Percentiles rank a stretch among this genome's conserved stretches.
Evolutionary conservation across 2,797 vertebrate genomes (phyloP).

Genomic region (Sebastes iracundus): DNA sequence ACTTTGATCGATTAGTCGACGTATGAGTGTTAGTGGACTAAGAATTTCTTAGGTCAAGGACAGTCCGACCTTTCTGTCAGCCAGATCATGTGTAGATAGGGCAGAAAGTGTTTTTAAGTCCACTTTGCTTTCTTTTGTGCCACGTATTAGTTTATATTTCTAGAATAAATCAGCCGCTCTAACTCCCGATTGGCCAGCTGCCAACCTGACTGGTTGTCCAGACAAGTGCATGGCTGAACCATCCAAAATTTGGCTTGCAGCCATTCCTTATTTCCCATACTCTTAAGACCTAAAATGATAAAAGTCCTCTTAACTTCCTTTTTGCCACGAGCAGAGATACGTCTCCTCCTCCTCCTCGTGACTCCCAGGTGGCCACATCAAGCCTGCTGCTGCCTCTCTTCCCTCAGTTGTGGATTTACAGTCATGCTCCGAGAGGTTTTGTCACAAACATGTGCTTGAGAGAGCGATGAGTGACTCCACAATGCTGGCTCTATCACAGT

Average conservation of each 20-base stretch:
- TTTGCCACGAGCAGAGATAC: neutral
- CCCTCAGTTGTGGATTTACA: conserved; percentile 53
- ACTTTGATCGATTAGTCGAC: too few species aligned
- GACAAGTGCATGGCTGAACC: conserved; percentile 5
- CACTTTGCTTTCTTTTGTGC: neutral
- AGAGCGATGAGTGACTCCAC: conserved; percentile 54
- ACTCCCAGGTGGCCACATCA: conserved; percentile 58
- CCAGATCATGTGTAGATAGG: neutral
- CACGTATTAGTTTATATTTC: conserved; percentile 7
- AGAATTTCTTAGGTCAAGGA: too few species aligned
- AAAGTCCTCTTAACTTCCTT: conserved; percentile 3
- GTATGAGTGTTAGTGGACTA: too few species aligned
- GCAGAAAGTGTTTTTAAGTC: neutral
- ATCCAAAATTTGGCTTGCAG: neutral
- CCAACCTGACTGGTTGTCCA: conserved; percentile 31
- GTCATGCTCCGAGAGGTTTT: conserved; percentile 57
- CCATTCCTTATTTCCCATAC: conserved; percentile 9
- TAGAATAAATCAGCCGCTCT: conserved; percentile 9
- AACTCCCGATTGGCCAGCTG: conserved; percentile 23
- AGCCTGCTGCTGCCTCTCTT: conserved; percentile 4
- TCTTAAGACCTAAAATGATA: conserved; percentile 6
- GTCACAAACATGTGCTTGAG: conserved; percentile 59
- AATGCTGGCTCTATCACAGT: conserved; percentile 41
- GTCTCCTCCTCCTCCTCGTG: conserved; percentile 15
- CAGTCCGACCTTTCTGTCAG: neutral